Conservation (phyloP, 1,140 invertebrate species). For the Nephila pilipes region DNA sequence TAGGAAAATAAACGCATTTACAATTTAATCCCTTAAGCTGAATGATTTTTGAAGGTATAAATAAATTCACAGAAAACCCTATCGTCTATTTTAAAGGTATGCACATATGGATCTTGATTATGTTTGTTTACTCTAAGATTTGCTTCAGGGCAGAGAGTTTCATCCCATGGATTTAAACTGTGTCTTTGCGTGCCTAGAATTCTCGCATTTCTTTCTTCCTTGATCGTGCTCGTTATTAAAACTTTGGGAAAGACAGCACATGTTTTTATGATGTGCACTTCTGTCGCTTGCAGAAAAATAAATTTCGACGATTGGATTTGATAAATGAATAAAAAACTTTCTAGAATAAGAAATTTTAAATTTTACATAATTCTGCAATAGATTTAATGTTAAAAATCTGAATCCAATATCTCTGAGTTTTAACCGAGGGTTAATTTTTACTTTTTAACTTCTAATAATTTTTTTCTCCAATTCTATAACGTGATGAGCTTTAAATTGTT, state of each 20-base stretch:
- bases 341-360: no score
- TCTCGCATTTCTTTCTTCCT: background rate
- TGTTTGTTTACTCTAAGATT: constrained; percentile 30
- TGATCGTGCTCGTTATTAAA: constrained; percentile 1
- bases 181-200: constrained; percentile 44
- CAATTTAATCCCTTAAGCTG: constrained; percentile 49
- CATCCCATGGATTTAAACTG: no score
- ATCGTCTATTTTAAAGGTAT: constrained; percentile 12
- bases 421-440: no score
- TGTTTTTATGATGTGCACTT: background rate
- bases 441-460: no score
- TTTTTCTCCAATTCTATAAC: no score
- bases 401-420: no score
- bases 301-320: background rate
- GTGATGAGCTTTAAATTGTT: no score
- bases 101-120: background rate
- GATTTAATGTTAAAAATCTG: no score
- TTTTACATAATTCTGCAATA: no score
- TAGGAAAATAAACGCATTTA: constrained; percentile 38
- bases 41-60: constrained; percentile 30
- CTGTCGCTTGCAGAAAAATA: background rate
- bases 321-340: no score
- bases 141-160: background rate
- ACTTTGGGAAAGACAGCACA: constrained; percentile 20
- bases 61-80: constrained; percentile 27